Evolutionary conservation across 1,140 invertebrate genomes (phyloP).

Genomic region (Hyles euphorbiae): DNA sequence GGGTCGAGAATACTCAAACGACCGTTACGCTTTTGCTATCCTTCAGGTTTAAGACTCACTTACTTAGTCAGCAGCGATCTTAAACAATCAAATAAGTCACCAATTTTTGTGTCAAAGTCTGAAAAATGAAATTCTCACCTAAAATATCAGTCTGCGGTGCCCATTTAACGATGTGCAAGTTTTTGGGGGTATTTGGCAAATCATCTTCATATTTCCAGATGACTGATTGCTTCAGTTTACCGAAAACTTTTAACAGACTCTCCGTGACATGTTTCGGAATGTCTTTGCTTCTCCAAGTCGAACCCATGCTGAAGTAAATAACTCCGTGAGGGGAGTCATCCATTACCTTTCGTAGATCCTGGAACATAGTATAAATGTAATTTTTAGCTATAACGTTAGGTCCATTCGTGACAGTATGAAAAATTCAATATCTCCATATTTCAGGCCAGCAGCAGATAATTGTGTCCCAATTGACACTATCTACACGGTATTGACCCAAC

Average conservation of each 20-base stretch:
- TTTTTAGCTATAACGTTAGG: no score
- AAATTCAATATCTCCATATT: no score
- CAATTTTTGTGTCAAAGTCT: not conserved
- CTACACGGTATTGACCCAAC: not conserved
- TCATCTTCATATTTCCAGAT: conserved; percentile 68
- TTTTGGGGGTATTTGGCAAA: conserved; percentile 53
- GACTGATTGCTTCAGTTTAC: conserved; percentile 47
- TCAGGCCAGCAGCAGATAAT: not conserved
- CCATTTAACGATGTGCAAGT: conserved; percentile 77
- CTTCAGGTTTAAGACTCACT: no score
- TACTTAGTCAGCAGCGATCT: not conserved
- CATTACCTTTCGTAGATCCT: conserved; percentile 59
- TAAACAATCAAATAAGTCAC: not conserved
- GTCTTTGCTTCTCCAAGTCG: conserved; percentile 45
- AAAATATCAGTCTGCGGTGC: conserved; percentile 77
- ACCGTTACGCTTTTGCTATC: no score
- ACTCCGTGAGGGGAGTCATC: conserved; percentile 54
- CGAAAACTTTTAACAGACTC: conserved; percentile 54
- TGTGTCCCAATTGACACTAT: not conserved
- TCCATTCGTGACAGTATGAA: no score
- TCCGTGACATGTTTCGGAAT: conserved; percentile 26
- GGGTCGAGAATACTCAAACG: no score
- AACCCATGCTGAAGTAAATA: conserved; percentile 71
- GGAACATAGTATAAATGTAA: not conserved
- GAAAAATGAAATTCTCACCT: conserved; percentile 16